Evolutionary conservation across 2,113 vertebrate species (phyloP), one percentile per base, ranked within the genome.

Genomic region (Petrocephalus microphthalmus): DNA sequence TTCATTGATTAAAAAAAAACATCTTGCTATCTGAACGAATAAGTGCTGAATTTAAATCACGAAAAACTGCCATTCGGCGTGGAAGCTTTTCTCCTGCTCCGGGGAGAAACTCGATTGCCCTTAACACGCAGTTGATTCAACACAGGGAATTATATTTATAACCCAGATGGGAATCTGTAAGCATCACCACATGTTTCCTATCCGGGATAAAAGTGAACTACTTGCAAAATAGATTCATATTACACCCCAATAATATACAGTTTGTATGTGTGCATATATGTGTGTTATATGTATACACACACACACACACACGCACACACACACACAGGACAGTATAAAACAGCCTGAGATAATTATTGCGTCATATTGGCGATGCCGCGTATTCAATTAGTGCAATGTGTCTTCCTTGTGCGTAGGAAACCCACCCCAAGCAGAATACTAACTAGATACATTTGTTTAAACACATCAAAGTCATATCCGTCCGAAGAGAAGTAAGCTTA

Each of bases 101-200:
- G 71, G 71, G 33, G 71, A 78, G 33, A 78, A 33, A 42, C 17
- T 78, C 33, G 33, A 78, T 42, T 78, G 71, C 37, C 15, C 71
- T 78, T 42, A 37, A 78, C 71, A 78, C 33, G 71, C 71, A 19
- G 67, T 74, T 74, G 37, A 74, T 78, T 78, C 33, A 78, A 78
- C 29, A 78, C 71, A 78, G 71, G 33, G 17, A 78, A 78, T 42
- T 78, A 78, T 78, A 78, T 78, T 78, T 78, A 78, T 78, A 37
- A 37, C 33, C 29, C 71, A 78, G 33, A 78, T 15, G 33, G 33
- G 71, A 78, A 78, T 29, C 42, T 78, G 37, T 78, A 33, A 42
- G 33, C 29, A 29, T 42, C 33, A 33, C 71, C 71, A 78, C 71
- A 78, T 78, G 71, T 78, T 78, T 42, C 71, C 33, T 37, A 29